Evolutionary conservation across 2,888 invertebrate species (phyloP).

Genomic region (Aspidapion aeneum): DNA sequence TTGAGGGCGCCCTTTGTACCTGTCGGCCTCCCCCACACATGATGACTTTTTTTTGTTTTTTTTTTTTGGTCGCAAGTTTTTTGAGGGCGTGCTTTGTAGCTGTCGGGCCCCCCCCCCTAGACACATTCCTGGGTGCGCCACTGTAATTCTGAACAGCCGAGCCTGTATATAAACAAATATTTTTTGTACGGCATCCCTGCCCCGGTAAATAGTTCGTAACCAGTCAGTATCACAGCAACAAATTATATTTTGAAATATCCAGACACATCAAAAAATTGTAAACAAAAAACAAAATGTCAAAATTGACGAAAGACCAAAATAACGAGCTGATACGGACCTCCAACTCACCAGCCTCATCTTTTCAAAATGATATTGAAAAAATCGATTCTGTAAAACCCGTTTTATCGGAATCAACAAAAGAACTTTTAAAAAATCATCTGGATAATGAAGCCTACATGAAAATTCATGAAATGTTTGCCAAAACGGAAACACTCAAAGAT

Average conservation of each 20-base stretch:
- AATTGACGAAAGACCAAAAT: neutral
- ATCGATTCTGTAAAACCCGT: conserved; percentile 8
- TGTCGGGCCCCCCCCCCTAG: too few species aligned
- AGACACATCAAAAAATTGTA: neutral
- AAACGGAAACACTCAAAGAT: conserved; percentile 39
- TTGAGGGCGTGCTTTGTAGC: too few species aligned
- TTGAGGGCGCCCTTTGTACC: too few species aligned
- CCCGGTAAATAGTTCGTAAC: neutral
- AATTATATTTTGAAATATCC: neutral
- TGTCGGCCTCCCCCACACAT: too few species aligned
- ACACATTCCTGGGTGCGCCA: too few species aligned
- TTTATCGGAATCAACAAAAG: conserved; percentile 9
- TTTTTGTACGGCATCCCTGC: too few species aligned
- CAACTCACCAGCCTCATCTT: neutral
- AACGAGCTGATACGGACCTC: neutral
- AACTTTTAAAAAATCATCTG: conserved; percentile 19
- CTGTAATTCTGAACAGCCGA: too few species aligned
- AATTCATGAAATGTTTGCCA: conserved; percentile 34
- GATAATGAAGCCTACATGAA: conserved; percentile 25
- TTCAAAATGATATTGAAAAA: neutral
- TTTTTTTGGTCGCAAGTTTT: too few species aligned
- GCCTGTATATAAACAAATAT: too few species aligned
- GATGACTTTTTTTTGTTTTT: too few species aligned
- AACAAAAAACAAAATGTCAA: neutral
- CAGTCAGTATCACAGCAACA: neutral